Evolutionary conservation across 2,888 invertebrate genomes (phyloP), one percentile per base, ranked within the genome.

Genomic region (Prosopocoilus inquinatus): DNA sequence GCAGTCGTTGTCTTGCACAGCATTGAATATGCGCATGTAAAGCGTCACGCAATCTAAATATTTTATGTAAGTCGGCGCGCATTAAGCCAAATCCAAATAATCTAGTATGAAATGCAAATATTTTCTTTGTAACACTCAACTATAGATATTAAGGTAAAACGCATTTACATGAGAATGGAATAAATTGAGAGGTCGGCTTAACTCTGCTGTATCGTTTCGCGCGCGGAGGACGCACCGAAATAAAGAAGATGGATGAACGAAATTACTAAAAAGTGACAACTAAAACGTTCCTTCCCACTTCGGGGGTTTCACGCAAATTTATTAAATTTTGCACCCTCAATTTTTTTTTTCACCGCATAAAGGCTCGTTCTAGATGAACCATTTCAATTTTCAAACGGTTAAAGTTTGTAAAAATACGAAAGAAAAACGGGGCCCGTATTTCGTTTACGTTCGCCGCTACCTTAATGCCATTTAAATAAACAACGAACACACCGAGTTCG

Each of bases 121-220:
- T 53, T 53, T 57, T 45, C 53, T 53, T 50, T 57, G 55, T 41
- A 55, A 36, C 35, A 47, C 39, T 34, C 28, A 32, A 50, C 49
- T 34, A 54, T 54, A 38, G 46, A 55, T 67, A 68, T 66, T 64
- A 64, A 68, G 63, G 66, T 64, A 63, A n/a, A 54, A 64, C 62
- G 59, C 65, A 71, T 71, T 71, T 71, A 64, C 71, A 71, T 71
- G 67, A 67, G 67, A 70, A 71, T 70, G 65, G 69, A 69, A 71
- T 70, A 70, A 70, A 62, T 60, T 62, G 60, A 58, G 62, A 54
- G 62, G 57, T 51, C 52, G 53, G 49, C 39, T 49, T 39, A 49
- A 36, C 39, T n/a, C n/a, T n/a, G n/a, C n/a, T 47, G 47, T 38
- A 36, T 36, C 52, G 49, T 52, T 47, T 45, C 50, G 52, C 58